Conservation (phyloP, 2,888 invertebrate genomes). For the Trachelus tabidus region DNA sequence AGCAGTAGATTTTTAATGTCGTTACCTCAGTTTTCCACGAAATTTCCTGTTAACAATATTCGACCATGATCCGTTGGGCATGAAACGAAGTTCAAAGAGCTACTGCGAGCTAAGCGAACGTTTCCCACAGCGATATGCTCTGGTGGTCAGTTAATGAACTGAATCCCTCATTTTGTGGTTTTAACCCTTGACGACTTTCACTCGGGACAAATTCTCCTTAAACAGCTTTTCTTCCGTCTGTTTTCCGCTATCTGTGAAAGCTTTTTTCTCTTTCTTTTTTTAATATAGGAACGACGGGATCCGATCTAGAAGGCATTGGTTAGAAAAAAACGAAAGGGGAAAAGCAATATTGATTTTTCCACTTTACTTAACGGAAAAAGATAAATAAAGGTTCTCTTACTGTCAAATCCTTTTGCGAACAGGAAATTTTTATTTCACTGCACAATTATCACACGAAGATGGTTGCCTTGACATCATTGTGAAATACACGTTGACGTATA, state of each 20-base stretch:
- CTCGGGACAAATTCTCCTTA: not conserved
- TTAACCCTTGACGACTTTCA: not conserved
- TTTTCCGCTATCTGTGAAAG: not conserved
- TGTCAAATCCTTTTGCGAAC: not conserved
- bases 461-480: not conserved
- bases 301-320: not conserved
- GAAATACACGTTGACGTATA: not conserved
- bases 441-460: not conserved
- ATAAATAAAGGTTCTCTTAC: not conserved
- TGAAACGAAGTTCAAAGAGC: slow-evolving; percentile 10
- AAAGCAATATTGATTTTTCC: not conserved
- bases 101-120: not conserved
- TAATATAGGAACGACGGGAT: not conserved
- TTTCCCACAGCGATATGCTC: not conserved
- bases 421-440: not conserved
- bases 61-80: not conserved
- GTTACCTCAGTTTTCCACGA: not conserved
- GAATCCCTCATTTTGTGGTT: not conserved
- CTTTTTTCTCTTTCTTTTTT: not conserved
- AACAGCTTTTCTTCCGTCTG: not conserved
- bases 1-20: not conserved
- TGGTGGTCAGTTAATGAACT: slow-evolving; percentile 3
- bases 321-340: too few species aligned
- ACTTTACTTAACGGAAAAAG: not conserved
- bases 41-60: not conserved